Conservation (phyloP, 1,140 invertebrate species). For the Neodiprion virginianus region DNA sequence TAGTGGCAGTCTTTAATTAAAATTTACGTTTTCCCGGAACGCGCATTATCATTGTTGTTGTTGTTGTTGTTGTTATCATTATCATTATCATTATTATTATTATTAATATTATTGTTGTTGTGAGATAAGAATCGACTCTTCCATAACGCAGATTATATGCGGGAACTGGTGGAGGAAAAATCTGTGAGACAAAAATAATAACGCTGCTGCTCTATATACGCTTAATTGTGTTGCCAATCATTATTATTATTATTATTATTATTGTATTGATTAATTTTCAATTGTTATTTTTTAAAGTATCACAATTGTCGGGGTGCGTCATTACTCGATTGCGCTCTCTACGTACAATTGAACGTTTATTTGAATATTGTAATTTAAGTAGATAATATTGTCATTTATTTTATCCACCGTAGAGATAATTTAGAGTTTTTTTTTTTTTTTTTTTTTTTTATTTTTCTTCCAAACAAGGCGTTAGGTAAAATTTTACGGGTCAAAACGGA, state of each 20-base stretch:
- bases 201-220: slow-evolving; percentile 52
- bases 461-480: neutral
- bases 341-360: no score
- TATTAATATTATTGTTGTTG: neutral
- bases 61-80: neutral
- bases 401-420: no score
- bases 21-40: no score
- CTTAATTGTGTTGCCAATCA: slow-evolving; percentile 58
- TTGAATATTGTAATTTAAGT: neutral
- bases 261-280: neutral
- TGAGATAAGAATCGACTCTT: slow-evolving; percentile 33
- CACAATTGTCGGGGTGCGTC: no score
- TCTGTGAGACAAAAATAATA: slow-evolving; percentile 17
- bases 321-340: no score
- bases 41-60: no score
- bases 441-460: no score
- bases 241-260: slow-evolving; percentile 17
- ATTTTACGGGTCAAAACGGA: neutral
- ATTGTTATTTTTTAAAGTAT: neutral
- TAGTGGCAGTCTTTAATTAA: neutral
- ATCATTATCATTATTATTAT: no score
- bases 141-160: slow-evolving; percentile 32
- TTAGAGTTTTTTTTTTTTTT: no score
- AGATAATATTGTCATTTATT: no score
- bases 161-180: slow-evolving; percentile 22